Evolutionary conservation across 2,797 vertebrate genomes (phyloP).

Genomic region (Amazonetta brasiliensis): DNA sequence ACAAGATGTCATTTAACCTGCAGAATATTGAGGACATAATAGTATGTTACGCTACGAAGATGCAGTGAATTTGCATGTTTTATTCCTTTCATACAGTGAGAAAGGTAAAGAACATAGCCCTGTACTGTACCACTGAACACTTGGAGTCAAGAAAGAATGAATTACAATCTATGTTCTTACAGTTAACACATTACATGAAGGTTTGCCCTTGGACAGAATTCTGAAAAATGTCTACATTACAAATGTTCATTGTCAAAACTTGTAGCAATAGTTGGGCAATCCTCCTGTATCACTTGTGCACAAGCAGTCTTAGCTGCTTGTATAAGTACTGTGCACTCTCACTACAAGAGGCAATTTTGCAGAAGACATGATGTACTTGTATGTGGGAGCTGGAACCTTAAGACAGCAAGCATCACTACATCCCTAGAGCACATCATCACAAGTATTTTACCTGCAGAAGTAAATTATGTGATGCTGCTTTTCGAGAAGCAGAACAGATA

Average conservation of each 20-base stretch:
- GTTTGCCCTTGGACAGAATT: background rate
- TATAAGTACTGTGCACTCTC: background rate
- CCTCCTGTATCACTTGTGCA: background rate
- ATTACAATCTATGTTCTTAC: background rate
- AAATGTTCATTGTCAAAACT: background rate
- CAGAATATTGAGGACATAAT: background rate
- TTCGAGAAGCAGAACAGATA: background rate
- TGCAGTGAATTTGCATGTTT: background rate
- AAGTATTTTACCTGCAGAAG: background rate
- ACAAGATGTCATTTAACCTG: background rate
- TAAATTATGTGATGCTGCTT: background rate
- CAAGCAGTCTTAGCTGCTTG: background rate
- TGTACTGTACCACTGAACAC: background rate
- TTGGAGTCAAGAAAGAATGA: background rate
- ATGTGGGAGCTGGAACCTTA: constrained; percentile 5
- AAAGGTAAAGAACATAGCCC: background rate
- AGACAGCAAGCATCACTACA: background rate
- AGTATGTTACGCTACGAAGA: background rate
- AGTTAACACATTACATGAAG: background rate
- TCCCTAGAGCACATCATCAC: background rate
- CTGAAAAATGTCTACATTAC: background rate
- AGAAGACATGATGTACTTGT: background rate
- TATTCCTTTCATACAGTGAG: background rate
- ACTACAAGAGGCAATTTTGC: background rate
- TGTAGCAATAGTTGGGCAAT: background rate